phyloP scores from a whole-genome alignment of 2,797 vertebrate genomes.

The Pipistrellus pipistrellus region DNA sequence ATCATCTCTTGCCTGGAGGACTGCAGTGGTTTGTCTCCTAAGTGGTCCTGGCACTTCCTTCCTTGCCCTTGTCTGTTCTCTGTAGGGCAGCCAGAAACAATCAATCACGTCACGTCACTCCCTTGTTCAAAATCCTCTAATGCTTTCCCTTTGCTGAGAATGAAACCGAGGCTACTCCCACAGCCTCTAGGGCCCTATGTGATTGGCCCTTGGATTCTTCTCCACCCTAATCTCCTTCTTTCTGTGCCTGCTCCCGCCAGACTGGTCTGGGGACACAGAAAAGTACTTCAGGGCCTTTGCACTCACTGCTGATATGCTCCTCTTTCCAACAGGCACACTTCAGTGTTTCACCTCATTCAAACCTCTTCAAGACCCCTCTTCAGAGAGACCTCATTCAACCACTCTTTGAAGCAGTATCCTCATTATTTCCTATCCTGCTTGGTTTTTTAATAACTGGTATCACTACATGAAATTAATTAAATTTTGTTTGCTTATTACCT shows the following conservation, averaged over 20 bases:
- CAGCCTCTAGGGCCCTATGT: neutral
- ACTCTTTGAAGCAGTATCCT: neutral
- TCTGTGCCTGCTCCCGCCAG: neutral
- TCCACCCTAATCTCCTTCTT: neutral
- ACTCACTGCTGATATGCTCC: neutral
- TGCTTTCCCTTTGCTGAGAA: neutral
- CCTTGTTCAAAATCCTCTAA: neutral
- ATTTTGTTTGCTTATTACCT: slow-evolving; percentile 36
- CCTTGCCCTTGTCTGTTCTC: neutral
- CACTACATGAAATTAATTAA: neutral
- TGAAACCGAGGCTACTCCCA: neutral
- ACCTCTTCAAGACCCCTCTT: neutral
- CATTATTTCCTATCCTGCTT: neutral
- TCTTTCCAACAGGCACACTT: neutral
- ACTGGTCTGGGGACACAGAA: neutral
- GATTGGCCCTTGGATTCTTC: neutral
- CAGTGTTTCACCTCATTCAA: neutral
- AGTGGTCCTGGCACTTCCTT: neutral
- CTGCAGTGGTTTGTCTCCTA: neutral
- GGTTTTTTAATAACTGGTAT: neutral
- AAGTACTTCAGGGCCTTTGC: neutral
- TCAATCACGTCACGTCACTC: neutral
- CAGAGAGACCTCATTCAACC: neutral
- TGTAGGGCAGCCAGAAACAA: neutral
- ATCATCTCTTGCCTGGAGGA: neutral